Evolutionary conservation across 2,797 vertebrate genomes (phyloP).

Genomic region (Sitta carolinensis): DNA sequence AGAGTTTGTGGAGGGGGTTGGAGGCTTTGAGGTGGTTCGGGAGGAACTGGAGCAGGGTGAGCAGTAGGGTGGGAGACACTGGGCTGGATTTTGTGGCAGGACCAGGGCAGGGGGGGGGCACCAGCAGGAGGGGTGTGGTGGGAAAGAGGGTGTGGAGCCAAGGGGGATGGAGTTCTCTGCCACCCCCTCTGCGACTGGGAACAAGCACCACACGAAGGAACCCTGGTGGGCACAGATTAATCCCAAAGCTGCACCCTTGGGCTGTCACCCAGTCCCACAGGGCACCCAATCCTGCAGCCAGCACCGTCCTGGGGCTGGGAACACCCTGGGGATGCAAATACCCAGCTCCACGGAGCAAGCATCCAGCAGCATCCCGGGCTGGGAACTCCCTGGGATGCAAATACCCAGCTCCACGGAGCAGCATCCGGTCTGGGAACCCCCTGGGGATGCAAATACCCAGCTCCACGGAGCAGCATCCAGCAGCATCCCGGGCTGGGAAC

Average conservation of each 20-base stretch:
- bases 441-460: too few relatives aligned
- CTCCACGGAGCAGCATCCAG: too few relatives aligned
- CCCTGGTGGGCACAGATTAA: rapidly evolving
- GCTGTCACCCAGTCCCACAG: not conserved
- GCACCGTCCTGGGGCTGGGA: not conserved
- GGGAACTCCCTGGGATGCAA: rapidly evolving
- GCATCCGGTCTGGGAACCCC: rapidly evolving
- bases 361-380: rapidly evolving
- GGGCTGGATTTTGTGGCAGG: not conserved
- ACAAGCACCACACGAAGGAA: rapidly evolving
- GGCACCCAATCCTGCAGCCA: not conserved
- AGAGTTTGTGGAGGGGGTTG: not conserved
- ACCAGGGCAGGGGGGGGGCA: rapidly evolving
- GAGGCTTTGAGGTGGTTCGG: not conserved
- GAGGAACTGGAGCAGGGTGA: rapidly evolving
- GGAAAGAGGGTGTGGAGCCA: not conserved
- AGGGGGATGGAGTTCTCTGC: rapidly evolving
- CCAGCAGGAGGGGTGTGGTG: rapidly evolving
- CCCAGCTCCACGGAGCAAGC: not conserved
- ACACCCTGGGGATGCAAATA: rapidly evolving
- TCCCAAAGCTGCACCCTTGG: not conserved
- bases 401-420: not conserved
- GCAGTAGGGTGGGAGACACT: not conserved
- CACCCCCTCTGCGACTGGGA: not conserved
- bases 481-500: too few relatives aligned